Evolutionary conservation across 2,113 vertebrate species (phyloP).

Genomic region (Prunella himalayana): DNA sequence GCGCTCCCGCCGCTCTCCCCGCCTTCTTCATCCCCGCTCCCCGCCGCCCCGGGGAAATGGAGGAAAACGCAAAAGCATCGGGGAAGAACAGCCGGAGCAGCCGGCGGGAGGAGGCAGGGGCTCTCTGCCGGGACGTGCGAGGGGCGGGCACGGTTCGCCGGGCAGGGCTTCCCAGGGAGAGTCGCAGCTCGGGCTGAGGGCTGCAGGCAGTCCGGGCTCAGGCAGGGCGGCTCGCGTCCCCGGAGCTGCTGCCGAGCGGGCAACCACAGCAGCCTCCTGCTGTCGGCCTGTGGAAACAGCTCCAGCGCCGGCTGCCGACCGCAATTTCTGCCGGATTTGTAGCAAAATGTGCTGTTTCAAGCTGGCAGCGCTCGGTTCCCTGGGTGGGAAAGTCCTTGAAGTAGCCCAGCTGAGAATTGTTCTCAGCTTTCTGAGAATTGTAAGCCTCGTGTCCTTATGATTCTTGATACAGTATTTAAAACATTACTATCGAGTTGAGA

Average conservation of each 20-base stretch:
- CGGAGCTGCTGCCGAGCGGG: not conserved
- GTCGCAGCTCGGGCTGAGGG: not conserved
- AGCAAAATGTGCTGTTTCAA: not conserved
- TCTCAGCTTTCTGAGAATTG: not conserved
- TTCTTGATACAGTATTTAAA: not conserved
- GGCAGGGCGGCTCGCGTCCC: not conserved
- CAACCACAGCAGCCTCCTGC: not conserved
- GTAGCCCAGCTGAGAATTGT: not conserved
- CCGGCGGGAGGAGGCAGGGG: not conserved
- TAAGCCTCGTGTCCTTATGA: not conserved
- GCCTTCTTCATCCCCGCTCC: no score
- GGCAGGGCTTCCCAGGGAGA: not conserved
- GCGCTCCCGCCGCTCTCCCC: not conserved
- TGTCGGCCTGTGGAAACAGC: not conserved
- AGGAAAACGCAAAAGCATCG: not conserved
- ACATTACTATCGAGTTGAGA: not conserved
- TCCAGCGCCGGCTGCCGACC: not conserved
- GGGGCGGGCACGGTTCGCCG: not conserved
- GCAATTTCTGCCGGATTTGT: not conserved
- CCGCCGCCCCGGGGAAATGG: not conserved
- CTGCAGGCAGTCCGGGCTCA: not conserved
- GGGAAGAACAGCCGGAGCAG: no score
- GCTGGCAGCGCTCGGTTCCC: not conserved
- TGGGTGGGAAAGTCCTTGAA: not conserved
- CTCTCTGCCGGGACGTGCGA: not conserved